Conservation (phyloP, 2,113 vertebrate genomes). For the Excalfactoria chinensis region DNA sequence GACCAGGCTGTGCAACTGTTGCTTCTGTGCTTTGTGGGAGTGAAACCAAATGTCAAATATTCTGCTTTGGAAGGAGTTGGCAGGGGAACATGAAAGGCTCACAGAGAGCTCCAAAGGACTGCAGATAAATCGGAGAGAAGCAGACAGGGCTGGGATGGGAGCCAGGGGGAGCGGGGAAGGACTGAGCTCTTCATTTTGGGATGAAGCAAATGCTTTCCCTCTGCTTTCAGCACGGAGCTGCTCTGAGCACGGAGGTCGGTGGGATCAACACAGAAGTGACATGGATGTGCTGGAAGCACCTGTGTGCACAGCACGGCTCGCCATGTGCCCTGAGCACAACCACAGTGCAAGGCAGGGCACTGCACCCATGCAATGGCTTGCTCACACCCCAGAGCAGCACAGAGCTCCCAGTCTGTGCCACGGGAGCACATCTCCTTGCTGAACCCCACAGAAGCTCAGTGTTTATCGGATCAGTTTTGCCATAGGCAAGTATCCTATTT, state of each 20-base stretch:
- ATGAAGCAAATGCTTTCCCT: constrained; percentile 17
- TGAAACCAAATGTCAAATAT: constrained; percentile 70
- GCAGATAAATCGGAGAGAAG: constrained; percentile 15
- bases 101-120: constrained; percentile 15
- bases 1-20: constrained; percentile 53
- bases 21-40: constrained; percentile 65
- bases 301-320: not conserved
- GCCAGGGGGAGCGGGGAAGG: constrained; percentile 34
- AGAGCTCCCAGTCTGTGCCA: fast-evolving
- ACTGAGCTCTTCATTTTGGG: not conserved
- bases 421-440: not conserved
- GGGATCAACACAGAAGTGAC: not conserved
- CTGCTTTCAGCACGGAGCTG: constrained; percentile 7
- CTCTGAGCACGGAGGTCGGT: constrained; percentile 1
- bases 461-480: not conserved
- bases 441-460: fast-evolving
- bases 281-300: not conserved
- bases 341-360: fast-evolving
- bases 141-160: constrained; percentile 43
- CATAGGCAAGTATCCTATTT: fast-evolving
- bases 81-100: constrained; percentile 48
- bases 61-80: constrained; percentile 56
- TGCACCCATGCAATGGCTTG: fast-evolving
- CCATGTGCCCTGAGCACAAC: fast-evolving
- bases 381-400: fast-evolving